Base-by-base conservation (phyloP, 2,113 vertebrate genomes). In the Tursiops truncatus region DNA sequence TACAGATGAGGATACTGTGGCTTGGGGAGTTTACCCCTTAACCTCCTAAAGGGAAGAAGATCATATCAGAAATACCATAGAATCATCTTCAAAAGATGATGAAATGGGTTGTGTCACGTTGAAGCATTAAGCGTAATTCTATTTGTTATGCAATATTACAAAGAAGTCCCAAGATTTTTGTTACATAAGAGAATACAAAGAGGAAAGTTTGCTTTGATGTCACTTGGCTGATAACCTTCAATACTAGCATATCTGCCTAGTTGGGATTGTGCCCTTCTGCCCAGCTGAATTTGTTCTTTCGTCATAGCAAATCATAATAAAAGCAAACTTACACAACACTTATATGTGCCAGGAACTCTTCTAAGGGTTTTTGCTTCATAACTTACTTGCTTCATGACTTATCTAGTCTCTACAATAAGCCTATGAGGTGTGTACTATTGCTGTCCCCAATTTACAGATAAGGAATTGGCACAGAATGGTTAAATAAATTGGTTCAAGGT, bases 111-210 rank as follows among this genome's bases (percentile, higher is more conserved):
- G 9, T n/a, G 41, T 63, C 31, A 62, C 63, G 86, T 65, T 92
- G 82, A 94, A 95, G 94, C 11, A 5, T 67, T 60, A 33, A 36
- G 21, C 50, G n/a, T n/a, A 85, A 67, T 71, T 86, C 33, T 94
- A 11, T 84, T 91, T 94, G 74, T 91, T 97, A 84, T 82, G 73
- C 13, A 8, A 26, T 1, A 38, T 41, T 15, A 50, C 8, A 33
- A 82, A 76, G 91, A 58, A 76, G 38, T 62, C 36, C 74, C 74
- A 33, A 8, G 17, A 31, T 74, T 94, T 74, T 83, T 67, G 44
- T 81, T 62, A n/a, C 60, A 76, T 76, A 62, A 44, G 71, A 95
- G 84, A 95, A 95, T n/a, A 23, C 47, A 70, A 81, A 85, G 77
- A 83, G 76, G 85, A 93, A 93, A 93, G 20, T 41, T 33, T 10